These are phyloP conservation scores for Knipowitschia caucasica DNA, from an alignment of 2,797 vertebrate species.

Conservation along the genomic window DNA sequence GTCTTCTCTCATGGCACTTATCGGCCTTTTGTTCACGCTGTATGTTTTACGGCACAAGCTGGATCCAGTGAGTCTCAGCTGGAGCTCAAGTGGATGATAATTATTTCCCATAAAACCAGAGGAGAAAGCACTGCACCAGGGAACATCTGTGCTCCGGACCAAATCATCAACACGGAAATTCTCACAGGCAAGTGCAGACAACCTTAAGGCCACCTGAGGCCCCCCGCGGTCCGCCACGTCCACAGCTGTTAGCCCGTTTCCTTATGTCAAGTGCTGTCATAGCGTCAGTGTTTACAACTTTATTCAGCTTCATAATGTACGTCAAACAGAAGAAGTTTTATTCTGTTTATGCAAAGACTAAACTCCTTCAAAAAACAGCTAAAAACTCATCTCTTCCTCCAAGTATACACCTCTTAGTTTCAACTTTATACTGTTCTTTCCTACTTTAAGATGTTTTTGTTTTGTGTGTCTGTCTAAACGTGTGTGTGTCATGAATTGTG, in stretches of 20 bases:
- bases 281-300: not conserved
- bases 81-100: slow-evolving; percentile 55
- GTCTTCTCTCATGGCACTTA: slow-evolving; percentile 27
- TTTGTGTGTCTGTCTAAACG: too few relatives aligned
- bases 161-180: slow-evolving; percentile 40
- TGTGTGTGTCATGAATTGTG: too few relatives aligned
- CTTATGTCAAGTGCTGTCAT: not conserved
- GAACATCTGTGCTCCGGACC: slow-evolving; percentile 59
- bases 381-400: too few relatives aligned
- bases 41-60: slow-evolving; percentile 40
- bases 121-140: slow-evolving; percentile 55
- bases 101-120: slow-evolving; percentile 62
- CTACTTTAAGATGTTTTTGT: too few relatives aligned
- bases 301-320: not conserved
- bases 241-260: not conserved
- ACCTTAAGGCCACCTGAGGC: not conserved
- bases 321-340: not conserved
- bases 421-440: too few relatives aligned
- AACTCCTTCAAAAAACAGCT: too few relatives aligned
- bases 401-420: too few relatives aligned
- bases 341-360: slow-evolving; percentile 1
- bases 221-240: not conserved
- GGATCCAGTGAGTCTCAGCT: slow-evolving; percentile 46
- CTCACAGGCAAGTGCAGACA: slow-evolving; percentile 25
- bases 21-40: slow-evolving; percentile 28